A percentile compares a stretch with the other conserved stretches of the same genome.
phyloP scores from a whole-genome alignment of 2,797 vertebrate species.

The Fratercula arctica region DNA sequence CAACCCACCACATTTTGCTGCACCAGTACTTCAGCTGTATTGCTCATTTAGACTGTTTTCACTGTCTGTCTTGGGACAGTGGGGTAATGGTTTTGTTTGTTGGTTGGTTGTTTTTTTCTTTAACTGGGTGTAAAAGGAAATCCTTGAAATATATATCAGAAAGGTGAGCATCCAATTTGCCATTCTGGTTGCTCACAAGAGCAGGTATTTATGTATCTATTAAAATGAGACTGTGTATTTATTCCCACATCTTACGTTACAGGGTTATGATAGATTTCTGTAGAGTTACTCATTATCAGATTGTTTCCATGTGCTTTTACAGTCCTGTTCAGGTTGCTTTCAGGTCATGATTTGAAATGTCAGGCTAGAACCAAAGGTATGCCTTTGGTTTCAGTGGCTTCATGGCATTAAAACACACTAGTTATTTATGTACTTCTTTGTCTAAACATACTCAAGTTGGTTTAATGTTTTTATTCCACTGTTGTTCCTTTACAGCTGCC shows the following conservation, averaged over 20 bases:
- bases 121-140: background rate
- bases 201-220: background rate
- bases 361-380: background rate
- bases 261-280: background rate
- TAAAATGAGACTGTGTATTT: background rate
- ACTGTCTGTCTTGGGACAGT: background rate
- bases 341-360: background rate
- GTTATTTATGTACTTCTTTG: background rate
- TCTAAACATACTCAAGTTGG: background rate
- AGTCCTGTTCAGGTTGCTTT: background rate
- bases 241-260: background rate
- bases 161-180: background rate
- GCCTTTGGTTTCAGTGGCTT: background rate
- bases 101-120: background rate
- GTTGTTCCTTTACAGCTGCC: constrained; percentile 84
- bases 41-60: background rate
- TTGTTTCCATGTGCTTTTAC: background rate
- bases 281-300: background rate
- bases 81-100: too few species aligned
- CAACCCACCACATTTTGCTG: background rate
- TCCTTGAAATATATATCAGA: background rate
- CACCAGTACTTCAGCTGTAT: background rate
- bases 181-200: background rate
- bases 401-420: background rate
- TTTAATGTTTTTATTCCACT: background rate